Evolutionary conservation across 2,888 invertebrate species (phyloP), one percentile per base, ranked within the genome.

Genomic region (Lochmaea crataegi): DNA sequence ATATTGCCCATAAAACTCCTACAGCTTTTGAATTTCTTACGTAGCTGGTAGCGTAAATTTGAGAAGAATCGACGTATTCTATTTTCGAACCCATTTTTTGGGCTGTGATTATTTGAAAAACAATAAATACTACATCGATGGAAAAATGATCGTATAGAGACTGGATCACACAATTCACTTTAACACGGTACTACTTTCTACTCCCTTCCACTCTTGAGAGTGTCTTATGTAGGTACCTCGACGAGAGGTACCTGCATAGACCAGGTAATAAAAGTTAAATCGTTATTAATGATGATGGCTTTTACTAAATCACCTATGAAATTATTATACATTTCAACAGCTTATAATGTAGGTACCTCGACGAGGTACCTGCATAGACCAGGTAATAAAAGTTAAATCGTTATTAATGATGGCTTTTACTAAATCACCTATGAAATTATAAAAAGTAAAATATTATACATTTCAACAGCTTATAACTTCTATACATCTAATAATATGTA

Each of bases 1-100:
- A 98, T 85, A 99, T 95, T 76, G 95, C 98, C 99, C 99, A 99
- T 80, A 98, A 90, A 75, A 98, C 97, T 67, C 97, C 97, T 78
- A 99, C 96, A 65, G 98, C 98, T 89, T 95, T 96, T 80, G 95
- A 95, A 89, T 96, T 96, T 81, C 96, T 91, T 80, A 95, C 94
- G 86, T 96, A 96, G 88, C 94, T 95, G 75, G 96, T 94, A 78
- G 95, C 95, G 88, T 96, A 95, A 86, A 96, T 91, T 88, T 96
- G 96, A 80, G 94, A 93, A 81, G 95, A 94, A 87, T 96, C 96
- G 83, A 96, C 95, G 89, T 96, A 96, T 86, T 96, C 96, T 85
- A 96, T 94, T 90, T 96, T 96, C 76, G 95, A 95, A 83, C 95
- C 95, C 95, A 96, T 96, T 84, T 88, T 86, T 58, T 18, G 60